Conservation (phyloP, 2,113 vertebrate species). For the Chunga burmeisteri region DNA sequence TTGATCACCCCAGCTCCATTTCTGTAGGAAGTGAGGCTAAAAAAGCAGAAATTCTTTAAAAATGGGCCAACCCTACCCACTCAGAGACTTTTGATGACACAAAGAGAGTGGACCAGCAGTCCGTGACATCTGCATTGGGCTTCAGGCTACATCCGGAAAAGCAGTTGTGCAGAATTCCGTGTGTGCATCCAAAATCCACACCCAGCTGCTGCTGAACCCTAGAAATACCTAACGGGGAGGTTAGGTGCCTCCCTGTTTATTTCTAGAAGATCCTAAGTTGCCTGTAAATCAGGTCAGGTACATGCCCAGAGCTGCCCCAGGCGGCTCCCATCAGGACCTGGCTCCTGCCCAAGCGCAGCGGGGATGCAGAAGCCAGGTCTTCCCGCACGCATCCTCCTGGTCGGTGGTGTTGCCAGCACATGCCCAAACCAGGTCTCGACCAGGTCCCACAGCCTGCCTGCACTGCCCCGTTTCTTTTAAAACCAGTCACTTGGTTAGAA, state of each 20-base stretch:
- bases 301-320: background rate
- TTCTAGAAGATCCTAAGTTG: background rate
- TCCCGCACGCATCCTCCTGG: background rate
- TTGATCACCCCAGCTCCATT: background rate
- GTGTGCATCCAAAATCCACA: background rate
- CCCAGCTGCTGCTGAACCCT: background rate
- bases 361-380: background rate
- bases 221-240: background rate
- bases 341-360: background rate
- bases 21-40: background rate
- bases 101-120: background rate
- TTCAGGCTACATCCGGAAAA: background rate
- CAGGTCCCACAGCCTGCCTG: background rate
- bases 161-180: background rate
- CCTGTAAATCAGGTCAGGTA: background rate
- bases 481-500: background rate
- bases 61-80: background rate
- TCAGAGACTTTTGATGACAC: background rate
- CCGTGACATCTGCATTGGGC: background rate
- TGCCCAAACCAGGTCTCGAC: background rate
- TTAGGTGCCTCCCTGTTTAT: background rate
- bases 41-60: background rate
- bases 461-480: background rate
- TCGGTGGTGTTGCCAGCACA: background rate
- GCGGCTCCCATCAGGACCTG: background rate